Conservation (phyloP, 2,113 vertebrate genomes). For the Cyanoliseus patagonus region DNA sequence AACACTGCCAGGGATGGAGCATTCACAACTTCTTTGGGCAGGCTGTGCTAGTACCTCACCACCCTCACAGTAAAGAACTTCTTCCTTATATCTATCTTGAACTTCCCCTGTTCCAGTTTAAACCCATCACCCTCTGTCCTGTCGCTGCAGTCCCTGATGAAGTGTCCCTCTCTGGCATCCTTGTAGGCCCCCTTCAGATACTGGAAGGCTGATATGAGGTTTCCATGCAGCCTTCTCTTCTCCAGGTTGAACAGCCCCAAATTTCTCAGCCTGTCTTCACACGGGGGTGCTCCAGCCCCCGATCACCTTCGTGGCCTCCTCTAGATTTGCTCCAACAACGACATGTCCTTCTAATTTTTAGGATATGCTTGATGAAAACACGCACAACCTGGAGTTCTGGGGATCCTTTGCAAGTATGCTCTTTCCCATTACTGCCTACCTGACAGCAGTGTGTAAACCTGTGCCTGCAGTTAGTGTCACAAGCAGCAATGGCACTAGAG, state of each 20-base stretch:
- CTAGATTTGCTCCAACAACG: not conserved
- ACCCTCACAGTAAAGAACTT: not conserved
- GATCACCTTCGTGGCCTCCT: not conserved
- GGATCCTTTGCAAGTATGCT: not conserved
- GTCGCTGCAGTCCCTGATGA: not conserved
- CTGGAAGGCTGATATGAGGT: not conserved
- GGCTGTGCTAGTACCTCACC: not conserved
- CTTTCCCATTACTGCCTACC: not conserved
- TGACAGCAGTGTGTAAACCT: accelerated
- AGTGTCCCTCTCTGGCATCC: not conserved
- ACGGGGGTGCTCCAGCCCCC: not conserved
- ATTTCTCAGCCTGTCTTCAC: not conserved
- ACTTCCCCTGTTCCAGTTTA: not conserved
- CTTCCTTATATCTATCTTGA: not conserved
- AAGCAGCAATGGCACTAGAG: accelerated
- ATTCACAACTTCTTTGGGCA: not conserved
- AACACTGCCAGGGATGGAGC: not conserved
- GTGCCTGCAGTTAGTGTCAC: not conserved
- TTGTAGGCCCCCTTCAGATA: not conserved
- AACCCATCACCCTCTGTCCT: not conserved
- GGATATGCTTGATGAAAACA: not conserved
- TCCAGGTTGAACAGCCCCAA: not conserved
- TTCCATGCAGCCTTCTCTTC: not conserved
- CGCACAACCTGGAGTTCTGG: not conserved
- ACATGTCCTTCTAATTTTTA: not conserved